phyloP scores from a whole-genome alignment of 2,797 vertebrate genomes.

The Hypotaenidia philippensis region DNA sequence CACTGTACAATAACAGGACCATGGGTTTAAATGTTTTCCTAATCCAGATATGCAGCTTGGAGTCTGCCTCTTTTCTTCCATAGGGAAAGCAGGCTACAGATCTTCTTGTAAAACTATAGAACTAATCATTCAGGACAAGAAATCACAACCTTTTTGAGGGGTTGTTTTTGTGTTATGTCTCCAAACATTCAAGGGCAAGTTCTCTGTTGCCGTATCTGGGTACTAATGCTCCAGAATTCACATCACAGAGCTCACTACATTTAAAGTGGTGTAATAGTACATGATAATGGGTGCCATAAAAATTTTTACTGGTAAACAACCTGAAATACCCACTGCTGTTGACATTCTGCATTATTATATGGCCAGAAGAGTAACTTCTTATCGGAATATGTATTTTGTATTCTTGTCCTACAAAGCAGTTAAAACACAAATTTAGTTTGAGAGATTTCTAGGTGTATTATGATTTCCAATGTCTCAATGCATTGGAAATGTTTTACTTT shows the following conservation, averaged over 20 bases:
- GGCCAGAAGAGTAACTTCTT: background rate
- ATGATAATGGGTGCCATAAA: background rate
- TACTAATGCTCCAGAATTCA: background rate
- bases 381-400: background rate
- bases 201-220: background rate
- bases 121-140: background rate
- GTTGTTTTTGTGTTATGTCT: background rate
- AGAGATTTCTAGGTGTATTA: background rate
- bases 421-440: background rate
- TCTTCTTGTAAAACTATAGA: constrained; percentile 2
- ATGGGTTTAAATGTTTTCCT: constrained; percentile 12
- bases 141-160: background rate
- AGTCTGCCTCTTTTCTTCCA: background rate
- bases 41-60: background rate
- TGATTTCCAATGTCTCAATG: background rate
- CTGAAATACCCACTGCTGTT: background rate
- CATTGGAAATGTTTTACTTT: background rate
- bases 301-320: background rate
- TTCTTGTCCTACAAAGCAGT: background rate
- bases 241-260: background rate
- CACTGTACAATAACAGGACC: background rate
- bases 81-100: background rate
- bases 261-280: background rate
- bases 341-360: background rate
- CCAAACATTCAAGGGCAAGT: background rate